A percentile compares a stretch with the other conserved stretches of the same genome.
Conservation (phyloP, 2,797 vertebrate genomes). For the Platalea minor region DNA sequence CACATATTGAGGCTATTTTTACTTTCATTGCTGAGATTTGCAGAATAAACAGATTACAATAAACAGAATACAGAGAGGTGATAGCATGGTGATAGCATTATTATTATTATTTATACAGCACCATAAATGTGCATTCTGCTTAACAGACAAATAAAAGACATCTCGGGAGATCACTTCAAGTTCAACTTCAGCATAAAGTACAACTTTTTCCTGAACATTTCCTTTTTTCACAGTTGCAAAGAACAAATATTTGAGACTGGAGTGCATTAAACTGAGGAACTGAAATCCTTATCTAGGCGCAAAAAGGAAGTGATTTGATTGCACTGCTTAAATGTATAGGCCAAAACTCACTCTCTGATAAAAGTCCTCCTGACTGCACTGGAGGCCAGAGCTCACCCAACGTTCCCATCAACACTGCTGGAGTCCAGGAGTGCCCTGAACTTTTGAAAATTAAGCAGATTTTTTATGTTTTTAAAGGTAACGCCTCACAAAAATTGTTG, state of each 20-base stretch:
- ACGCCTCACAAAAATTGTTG: background rate
- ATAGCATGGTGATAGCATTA: slow-evolving; percentile 39
- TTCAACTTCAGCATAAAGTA: slow-evolving; percentile 20
- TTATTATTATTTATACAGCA: slow-evolving; percentile 59
- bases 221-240: background rate
- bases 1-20: slow-evolving; percentile 15
- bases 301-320: background rate
- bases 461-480: background rate
- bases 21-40: slow-evolving; percentile 48
- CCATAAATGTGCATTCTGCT: slow-evolving; percentile 51
- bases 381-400: background rate
- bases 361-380: background rate
- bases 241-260: background rate
- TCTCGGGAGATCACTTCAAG: slow-evolving; percentile 52
- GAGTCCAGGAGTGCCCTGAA: background rate
- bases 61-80: slow-evolving; percentile 37
- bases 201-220: slow-evolving; percentile 12
- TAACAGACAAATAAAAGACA: slow-evolving; percentile 61
- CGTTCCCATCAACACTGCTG: background rate
- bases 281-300: background rate
- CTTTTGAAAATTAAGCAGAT: background rate
- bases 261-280: background rate
- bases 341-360: background rate
- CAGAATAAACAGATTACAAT: slow-evolving; percentile 59
- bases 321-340: background rate